phyloP scores from a whole-genome alignment of 2,888 invertebrate species.

The Omphaloscelis lunosa region DNA sequence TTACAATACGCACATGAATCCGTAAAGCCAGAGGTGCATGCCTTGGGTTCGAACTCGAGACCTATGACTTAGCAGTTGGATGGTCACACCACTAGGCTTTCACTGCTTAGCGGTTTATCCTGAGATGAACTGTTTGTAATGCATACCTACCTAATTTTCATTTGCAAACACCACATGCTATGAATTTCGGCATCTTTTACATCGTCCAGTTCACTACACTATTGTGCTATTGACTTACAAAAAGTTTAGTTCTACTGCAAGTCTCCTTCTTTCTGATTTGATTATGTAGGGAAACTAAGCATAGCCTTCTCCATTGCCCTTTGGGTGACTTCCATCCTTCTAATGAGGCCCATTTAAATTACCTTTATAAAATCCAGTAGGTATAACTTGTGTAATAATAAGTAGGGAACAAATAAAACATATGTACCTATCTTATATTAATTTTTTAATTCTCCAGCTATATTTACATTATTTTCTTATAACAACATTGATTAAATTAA shows the following conservation, averaged over 20 bases:
- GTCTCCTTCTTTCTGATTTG: background rate
- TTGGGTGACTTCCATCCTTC: background rate
- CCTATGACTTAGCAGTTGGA: too few relatives aligned
- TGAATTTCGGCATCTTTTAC: background rate
- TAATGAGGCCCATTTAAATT: background rate
- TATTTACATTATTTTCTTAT: slow-evolving; percentile 65
- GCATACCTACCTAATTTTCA: too few relatives aligned
- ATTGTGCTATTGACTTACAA: background rate
- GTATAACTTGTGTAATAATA: too few relatives aligned
- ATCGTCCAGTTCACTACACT: background rate
- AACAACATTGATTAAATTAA: slow-evolving; percentile 54
- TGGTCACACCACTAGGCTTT: too few relatives aligned
- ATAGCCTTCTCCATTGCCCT: background rate
- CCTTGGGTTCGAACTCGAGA: too few relatives aligned
- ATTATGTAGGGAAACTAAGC: background rate
- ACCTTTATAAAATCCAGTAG: background rate
- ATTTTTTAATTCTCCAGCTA: slow-evolving; percentile 68
- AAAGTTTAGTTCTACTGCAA: background rate
- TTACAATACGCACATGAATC: too few relatives aligned
- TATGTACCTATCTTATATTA: slow-evolving; percentile 21
- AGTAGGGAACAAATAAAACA: slow-evolving; percentile 31
- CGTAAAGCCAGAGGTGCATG: too few relatives aligned
- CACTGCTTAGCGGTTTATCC: too few relatives aligned
- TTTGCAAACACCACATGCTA: too few relatives aligned
- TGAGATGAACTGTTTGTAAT: too few relatives aligned